Evolutionary conservation across 2,888 invertebrate genomes (phyloP), one percentile per base, ranked within the genome.

Genomic region (Diplolepis rosae): DNA sequence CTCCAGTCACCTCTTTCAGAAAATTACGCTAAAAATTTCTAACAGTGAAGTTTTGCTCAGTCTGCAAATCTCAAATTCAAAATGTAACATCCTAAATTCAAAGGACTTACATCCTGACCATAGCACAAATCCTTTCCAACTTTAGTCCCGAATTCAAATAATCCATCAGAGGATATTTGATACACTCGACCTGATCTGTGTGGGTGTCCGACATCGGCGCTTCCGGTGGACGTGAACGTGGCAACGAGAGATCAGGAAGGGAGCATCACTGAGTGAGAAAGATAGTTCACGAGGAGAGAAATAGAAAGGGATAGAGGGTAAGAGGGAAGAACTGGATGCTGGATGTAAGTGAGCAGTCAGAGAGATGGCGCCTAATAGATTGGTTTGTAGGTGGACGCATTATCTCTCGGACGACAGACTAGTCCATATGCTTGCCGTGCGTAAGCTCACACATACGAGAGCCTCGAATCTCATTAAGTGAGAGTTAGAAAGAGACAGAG

Each of bases 341-440:
- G 83, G 80, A 85, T 84, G 84, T 86, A 88, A 88, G 88, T 87
- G 88, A 88, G 87, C 86, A 87, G 87, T 87, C 86, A 84, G 85
- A 84, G 87, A 87, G 87, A 87, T 86, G 88, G 88, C 88, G 88
- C 88, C 88, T 88, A 87, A 88, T 88, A 88, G 88, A 88, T 88
- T 88, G 85, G 88, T 87, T 88, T 88, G 88, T 88, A 88, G 88
- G 88, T 88, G 88, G 88, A 86, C 87, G 84, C 83, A 88, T 88
- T 88, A 87, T 88, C 83, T 83, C 81, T 81, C 79, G 75, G 74
- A 74, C 82, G 80, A 79, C 79, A 75, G 77, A 77, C 76, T 77
- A 77, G 76, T 70, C 74, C 76, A 68, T 39, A 68, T 45, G 52
- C 48, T 52, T 71, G 51, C 45, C 61, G 73, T 70, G 68, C 74